phyloP scores from a whole-genome alignment of 2,113 vertebrate genomes.

The Neogobius melanostomus region DNA sequence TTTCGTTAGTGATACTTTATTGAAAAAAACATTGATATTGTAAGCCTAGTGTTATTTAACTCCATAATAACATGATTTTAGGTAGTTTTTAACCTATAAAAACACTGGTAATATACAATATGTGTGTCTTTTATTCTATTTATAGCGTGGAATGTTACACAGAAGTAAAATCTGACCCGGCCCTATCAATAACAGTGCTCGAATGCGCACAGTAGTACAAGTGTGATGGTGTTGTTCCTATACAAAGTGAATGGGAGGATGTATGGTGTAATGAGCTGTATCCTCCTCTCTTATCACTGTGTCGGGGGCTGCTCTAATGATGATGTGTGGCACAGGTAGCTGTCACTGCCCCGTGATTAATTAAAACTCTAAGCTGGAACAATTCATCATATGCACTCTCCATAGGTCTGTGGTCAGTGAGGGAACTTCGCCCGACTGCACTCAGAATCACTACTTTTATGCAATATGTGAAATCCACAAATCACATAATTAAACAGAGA shows the following conservation, averaged over 20 bases:
- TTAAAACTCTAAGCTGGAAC: slow-evolving; percentile 73
- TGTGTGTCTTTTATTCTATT: too few species aligned
- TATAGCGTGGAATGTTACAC: too few species aligned
- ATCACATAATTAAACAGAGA: too few species aligned
- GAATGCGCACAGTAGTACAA: slow-evolving; percentile 5
- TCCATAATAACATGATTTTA: too few species aligned
- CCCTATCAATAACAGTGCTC: background rate
- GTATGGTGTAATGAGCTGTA: slow-evolving; percentile 72
- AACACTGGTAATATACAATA: too few species aligned
- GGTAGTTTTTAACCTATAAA: too few species aligned
- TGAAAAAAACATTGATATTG: too few species aligned
- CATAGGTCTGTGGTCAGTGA: slow-evolving; percentile 56
- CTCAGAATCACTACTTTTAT: background rate
- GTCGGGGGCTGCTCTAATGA: slow-evolving; percentile 66
- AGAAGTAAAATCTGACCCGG: too few species aligned
- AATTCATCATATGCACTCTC: slow-evolving; percentile 69
- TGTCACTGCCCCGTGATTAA: slow-evolving; percentile 73
- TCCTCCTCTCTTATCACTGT: slow-evolving; percentile 66
- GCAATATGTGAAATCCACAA: too few species aligned
- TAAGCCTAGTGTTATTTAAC: too few species aligned
- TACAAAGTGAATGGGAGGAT: slow-evolving; percentile 57
- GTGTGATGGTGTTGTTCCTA: slow-evolving; percentile 45
- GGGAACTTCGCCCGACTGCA: slow-evolving; percentile 11
- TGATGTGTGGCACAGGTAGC: slow-evolving; percentile 74
- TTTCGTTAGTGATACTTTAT: too few species aligned